These are phyloP conservation scores for Ophioninae sp. DNA, from an alignment of 2,888 invertebrate genomes.

Conservation along the genomic window DNA sequence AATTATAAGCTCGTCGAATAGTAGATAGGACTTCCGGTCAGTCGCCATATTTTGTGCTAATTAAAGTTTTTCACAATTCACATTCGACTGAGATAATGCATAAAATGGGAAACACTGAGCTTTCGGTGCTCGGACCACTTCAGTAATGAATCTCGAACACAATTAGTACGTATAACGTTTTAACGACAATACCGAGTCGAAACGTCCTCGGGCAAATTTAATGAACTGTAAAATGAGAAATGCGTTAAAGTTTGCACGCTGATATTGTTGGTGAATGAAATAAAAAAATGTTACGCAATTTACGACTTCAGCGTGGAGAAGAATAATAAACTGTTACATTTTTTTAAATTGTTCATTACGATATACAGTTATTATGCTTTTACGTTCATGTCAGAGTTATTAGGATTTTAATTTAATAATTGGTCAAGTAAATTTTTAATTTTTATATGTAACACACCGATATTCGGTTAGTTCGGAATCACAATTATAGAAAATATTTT, in stretches of 20 bases:
- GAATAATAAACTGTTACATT: constrained; percentile 8
- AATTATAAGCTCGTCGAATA: constrained; percentile 35
- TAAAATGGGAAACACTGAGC: constrained; percentile 24
- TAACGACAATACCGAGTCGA: constrained; percentile 44
- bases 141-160: constrained; percentile 43
- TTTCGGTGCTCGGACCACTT: constrained; percentile 32
- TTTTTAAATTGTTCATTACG: too few species aligned
- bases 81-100: constrained; percentile 7
- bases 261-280: constrained; percentile 18
- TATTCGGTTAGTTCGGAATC: neutral
- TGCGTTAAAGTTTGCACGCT: constrained; percentile 3
- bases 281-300: neutral
- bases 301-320: neutral
- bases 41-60: constrained; percentile 40
- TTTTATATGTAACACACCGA: neutral
- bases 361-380: too few species aligned
- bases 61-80: constrained; percentile 44
- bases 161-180: constrained; percentile 34
- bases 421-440: neutral
- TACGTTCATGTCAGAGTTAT: too few species aligned
- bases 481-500: neutral
- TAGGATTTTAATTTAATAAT: too few species aligned
- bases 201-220: constrained; percentile 33
- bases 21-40: constrained; percentile 49
- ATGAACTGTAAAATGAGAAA: constrained; percentile 55